Percentiles rank a stretch among this genome's conserved stretches.
These are phyloP conservation scores for Glaucidium brasilianum DNA, from an alignment of 2,113 vertebrate species.

Conservation along the genomic window DNA sequence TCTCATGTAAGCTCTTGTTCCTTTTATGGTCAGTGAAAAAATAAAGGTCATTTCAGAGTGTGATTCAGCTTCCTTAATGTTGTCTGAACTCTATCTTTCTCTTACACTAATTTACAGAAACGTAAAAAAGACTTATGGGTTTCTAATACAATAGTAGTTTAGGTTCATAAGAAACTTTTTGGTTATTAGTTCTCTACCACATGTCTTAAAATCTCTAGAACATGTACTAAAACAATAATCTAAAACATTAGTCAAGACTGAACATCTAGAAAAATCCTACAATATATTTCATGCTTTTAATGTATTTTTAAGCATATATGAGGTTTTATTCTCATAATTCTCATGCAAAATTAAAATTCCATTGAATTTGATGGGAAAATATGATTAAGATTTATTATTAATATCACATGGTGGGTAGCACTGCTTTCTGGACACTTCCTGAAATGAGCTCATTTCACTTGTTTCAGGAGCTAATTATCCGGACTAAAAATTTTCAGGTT, in stretches of 20 bases:
- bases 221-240: neutral
- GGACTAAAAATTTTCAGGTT: neutral
- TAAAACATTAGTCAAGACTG: neutral
- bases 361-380: neutral
- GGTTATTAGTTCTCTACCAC: neutral
- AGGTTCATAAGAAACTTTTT: neutral
- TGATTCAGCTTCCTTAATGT: neutral
- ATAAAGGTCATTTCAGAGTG: neutral
- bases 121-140: neutral
- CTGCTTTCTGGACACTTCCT: neutral
- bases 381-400: neutral
- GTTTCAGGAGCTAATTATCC: neutral
- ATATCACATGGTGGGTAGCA: neutral
- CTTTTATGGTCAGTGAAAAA: neutral
- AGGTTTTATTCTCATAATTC: neutral
- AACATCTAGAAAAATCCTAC: neutral
- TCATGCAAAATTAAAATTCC: neutral
- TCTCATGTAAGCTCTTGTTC: neutral
- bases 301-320: neutral
- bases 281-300: neutral
- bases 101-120: neutral
- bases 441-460: neutral
- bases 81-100: neutral
- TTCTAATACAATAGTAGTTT: neutral
- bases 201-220: neutral